These are phyloP conservation scores for Hyles euphorbiae DNA, from an alignment of 1,140 invertebrate genomes.

Conservation along the genomic window DNA sequence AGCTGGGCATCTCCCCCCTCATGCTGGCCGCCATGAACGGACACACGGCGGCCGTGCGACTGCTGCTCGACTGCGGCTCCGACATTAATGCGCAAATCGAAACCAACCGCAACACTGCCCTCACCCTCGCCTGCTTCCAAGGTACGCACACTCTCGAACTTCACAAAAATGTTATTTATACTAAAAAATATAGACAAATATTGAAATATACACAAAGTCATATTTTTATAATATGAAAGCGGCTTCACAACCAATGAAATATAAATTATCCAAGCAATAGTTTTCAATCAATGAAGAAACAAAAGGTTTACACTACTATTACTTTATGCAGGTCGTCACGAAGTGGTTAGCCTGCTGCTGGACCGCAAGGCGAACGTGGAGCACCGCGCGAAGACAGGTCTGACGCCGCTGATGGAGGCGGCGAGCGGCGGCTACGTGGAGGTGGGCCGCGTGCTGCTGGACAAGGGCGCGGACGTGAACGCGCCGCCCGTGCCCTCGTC, in stretches of 20 bases:
- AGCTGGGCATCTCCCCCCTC: conserved; percentile 97
- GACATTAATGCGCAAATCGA: conserved; percentile 99
- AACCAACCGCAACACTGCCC: conserved; percentile 98
- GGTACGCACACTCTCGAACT: conserved; percentile 69
- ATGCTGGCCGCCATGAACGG: conserved; percentile 99
- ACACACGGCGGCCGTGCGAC: conserved; percentile 92
- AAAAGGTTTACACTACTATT: too few relatives aligned
- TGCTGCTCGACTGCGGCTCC: conserved; percentile 97
- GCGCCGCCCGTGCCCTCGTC: conserved; percentile 98
- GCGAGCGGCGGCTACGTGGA: conserved; percentile 99
- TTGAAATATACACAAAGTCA: too few relatives aligned
- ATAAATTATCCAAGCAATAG: too few relatives aligned
- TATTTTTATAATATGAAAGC: too few relatives aligned
- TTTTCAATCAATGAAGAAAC: too few relatives aligned
- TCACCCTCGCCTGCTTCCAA: conserved; percentile 99
- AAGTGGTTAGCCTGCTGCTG: conserved; percentile 96
- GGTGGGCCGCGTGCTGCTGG: conserved; percentile 95
- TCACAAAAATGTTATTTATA: neutral
- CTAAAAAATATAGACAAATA: too few relatives aligned
- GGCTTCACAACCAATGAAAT: too few relatives aligned
- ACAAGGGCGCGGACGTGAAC: conserved; percentile 99
- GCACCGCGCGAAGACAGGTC: conserved; percentile 98
- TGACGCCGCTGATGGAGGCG: conserved; percentile 99
- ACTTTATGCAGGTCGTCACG: conserved; percentile 85
- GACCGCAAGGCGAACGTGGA: conserved; percentile 99